phyloP scores from a whole-genome alignment of 92 coral and sea anemone genomes.

The Metridium senile region DNA sequence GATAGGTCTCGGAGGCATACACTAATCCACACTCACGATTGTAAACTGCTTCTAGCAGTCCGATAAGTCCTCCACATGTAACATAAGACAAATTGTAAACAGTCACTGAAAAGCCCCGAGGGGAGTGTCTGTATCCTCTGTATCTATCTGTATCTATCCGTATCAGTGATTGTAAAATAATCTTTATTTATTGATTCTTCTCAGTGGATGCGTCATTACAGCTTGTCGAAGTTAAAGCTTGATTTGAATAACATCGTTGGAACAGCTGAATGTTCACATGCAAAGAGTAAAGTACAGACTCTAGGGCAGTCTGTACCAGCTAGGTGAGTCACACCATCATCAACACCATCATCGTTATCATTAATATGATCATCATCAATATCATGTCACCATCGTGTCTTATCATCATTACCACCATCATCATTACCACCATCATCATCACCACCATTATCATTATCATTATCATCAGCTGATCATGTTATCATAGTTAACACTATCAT shows the following conservation, averaged over 20 bases:
- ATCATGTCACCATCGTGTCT: not conserved
- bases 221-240: slow-evolving; percentile 87
- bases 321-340: slow-evolving; percentile 47
- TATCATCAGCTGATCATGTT: too few species aligned
- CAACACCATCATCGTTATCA: not conserved
- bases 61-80: too few species aligned
- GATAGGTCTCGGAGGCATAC: too few species aligned
- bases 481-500: not conserved
- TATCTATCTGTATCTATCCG: too few species aligned
- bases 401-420: not conserved
- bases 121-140: too few species aligned
- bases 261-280: slow-evolving; percentile 93
- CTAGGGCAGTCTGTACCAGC: slow-evolving; percentile 94
- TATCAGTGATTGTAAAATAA: not conserved
- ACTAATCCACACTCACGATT: too few species aligned
- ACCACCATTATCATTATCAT: not conserved
- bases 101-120: too few species aligned
- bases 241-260: slow-evolving; percentile 93
- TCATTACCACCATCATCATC: not conserved
- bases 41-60: too few species aligned
- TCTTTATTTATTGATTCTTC: not conserved
- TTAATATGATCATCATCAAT: not conserved
- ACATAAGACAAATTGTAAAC: too few species aligned
- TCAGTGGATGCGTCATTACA: slow-evolving; percentile 99
- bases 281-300: slow-evolving; percentile 86